Evolutionary conservation across 2,888 invertebrate genomes (phyloP).

Genomic region (Noctua pronuba): DNA sequence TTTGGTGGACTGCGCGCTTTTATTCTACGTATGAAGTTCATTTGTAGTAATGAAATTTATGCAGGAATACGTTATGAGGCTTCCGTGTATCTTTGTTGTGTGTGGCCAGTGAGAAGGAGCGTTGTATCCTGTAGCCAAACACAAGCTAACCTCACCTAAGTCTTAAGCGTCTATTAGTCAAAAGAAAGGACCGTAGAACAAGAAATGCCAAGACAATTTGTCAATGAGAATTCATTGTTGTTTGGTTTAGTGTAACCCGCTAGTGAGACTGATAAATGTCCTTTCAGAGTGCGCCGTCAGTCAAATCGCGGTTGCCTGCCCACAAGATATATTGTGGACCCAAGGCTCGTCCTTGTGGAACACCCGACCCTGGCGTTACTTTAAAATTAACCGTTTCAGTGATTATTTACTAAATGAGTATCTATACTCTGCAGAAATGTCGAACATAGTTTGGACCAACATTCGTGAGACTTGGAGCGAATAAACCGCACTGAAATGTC

Average conservation of each 20-base stretch:
- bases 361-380: constrained; percentile 80
- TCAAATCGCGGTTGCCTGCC: constrained; percentile 90
- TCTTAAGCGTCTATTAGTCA: constrained; percentile 76
- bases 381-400: constrained; percentile 86
- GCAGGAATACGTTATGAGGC: background rate
- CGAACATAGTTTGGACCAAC: constrained; percentile 20
- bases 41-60: constrained; percentile 6
- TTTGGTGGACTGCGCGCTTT: constrained; percentile 26
- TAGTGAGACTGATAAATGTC: constrained; percentile 90
- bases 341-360: constrained; percentile 85
- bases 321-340: constrained; percentile 90
- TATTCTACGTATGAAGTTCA: constrained; percentile 2
- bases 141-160: constrained; percentile 48
- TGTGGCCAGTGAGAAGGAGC: constrained; percentile 1
- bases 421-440: constrained; percentile 39
- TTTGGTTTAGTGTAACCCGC: constrained; percentile 90
- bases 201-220: constrained; percentile 88
- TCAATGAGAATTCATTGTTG: constrained; percentile 90
- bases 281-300: constrained; percentile 90
- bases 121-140: constrained; percentile 21
- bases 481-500: constrained; percentile 2
- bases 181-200: constrained; percentile 82
- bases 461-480: constrained; percentile 12
- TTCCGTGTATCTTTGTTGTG: background rate
- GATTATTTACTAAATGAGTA: constrained; percentile 74